These are phyloP conservation scores for Catostomus latipinnis DNA, from an alignment of 2,797 vertebrate species.

Conservation along the genomic window DNA sequence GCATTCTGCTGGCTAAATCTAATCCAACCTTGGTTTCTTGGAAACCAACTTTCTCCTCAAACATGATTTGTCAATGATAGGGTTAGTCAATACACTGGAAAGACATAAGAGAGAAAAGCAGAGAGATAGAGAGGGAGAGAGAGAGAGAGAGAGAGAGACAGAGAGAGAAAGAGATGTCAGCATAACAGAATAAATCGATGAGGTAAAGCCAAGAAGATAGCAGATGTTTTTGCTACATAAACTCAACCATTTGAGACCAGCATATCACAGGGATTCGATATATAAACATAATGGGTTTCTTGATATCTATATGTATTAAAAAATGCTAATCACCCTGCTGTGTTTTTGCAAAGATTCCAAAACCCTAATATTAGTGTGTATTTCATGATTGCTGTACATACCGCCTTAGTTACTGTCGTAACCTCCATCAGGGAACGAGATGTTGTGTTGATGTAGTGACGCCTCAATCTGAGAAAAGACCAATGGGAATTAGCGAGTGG, in stretches of 20 bases:
- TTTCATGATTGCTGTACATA: background rate
- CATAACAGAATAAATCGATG: background rate
- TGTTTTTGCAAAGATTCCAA: conserved; percentile 21
- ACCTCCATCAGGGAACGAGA: too few species aligned
- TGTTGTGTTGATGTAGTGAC: too few species aligned
- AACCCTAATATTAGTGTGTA: conserved; percentile 19
- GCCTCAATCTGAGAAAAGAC: too few species aligned
- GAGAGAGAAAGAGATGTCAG: conserved; percentile 1
- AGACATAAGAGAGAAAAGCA: too few species aligned
- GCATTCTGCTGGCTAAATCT: conserved; percentile 42
- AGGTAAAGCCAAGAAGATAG: conserved; percentile 64
- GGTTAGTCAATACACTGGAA: conserved; percentile 4
- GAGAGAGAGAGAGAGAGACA: background rate
- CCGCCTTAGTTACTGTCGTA: too few species aligned
- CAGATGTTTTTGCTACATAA: conserved; percentile 71
- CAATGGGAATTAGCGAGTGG: too few species aligned
- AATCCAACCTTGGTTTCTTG: conserved; percentile 49
- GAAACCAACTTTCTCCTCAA: conserved; percentile 45
- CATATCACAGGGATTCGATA: conserved; percentile 45
- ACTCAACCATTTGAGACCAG: conserved; percentile 52
- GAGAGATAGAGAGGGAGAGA: too few species aligned
- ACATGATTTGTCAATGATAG: conserved; percentile 53
- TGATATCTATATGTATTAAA: conserved; percentile 46
- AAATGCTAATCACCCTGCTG: conserved; percentile 54
- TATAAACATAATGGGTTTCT: conserved; percentile 38